Percentiles rank a stretch among this genome's conserved stretches.
phyloP scores from a whole-genome alignment of 1,140 invertebrate genomes.

The Cecropterus lyciades region DNA sequence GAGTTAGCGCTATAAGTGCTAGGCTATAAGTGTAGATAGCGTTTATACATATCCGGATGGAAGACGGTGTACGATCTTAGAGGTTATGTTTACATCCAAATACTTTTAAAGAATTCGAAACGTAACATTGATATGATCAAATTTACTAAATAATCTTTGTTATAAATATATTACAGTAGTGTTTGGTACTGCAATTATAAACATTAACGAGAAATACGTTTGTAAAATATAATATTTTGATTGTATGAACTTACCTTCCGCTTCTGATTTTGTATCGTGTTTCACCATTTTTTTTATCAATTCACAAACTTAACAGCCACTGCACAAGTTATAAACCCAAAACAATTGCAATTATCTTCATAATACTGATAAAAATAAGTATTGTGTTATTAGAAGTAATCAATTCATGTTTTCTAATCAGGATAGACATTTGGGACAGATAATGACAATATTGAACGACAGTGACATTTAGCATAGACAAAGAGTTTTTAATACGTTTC shows the following conservation, averaged over 20 bases:
- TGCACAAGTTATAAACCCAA: background rate
- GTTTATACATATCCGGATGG: no score
- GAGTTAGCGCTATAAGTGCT: no score
- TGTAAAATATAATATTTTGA: no score
- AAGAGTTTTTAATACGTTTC: no score
- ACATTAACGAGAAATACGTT: background rate
- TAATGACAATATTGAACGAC: no score
- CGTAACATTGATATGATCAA: background rate
- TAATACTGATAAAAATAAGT: background rate
- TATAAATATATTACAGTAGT: background rate
- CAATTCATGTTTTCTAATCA: no score
- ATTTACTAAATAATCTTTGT: background rate
- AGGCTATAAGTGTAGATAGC: no score
- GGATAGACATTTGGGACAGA: no score
- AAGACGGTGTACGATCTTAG: no score
- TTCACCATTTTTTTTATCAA: slow-evolving; percentile 41
- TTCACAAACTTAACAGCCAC: background rate
- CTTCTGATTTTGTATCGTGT: slow-evolving; percentile 42
- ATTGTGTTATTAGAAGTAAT: no score
- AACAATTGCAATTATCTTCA: background rate
- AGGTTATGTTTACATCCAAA: slow-evolving; percentile 6
- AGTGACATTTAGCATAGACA: no score
- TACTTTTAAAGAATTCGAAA: no score
- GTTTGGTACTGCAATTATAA: background rate
- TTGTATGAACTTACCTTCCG: slow-evolving; percentile 47